Evolutionary conservation across 2,888 invertebrate genomes (phyloP).

Genomic region (Sussaba pulchella): DNA sequence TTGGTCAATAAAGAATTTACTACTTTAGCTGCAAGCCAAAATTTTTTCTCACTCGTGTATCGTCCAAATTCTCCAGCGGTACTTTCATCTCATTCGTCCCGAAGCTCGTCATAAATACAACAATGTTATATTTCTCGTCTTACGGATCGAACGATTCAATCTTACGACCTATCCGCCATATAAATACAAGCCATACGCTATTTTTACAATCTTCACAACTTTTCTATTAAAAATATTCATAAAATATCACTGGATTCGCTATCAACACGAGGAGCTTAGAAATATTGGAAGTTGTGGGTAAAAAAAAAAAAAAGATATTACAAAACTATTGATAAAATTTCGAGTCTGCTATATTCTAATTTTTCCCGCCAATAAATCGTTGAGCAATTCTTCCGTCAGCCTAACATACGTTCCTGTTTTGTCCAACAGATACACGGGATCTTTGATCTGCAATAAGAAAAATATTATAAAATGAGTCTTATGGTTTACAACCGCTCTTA

Average conservation of each 20-base stretch:
- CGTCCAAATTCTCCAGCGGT: no score
- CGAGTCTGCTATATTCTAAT: constrained; percentile 70
- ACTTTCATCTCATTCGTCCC: background rate
- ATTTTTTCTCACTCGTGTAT: no score
- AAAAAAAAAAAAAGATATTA: background rate
- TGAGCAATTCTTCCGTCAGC: constrained; percentile 87
- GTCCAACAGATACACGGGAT: constrained; percentile 90
- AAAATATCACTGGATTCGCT: constrained; percentile 4
- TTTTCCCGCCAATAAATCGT: constrained; percentile 84
- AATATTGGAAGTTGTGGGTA: background rate
- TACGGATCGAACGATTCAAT: background rate
- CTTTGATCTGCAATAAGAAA: constrained; percentile 85
- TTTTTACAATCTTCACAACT: constrained; percentile 1
- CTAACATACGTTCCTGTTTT: constrained; percentile 86
- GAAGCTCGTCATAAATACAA: background rate
- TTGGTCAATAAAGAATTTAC: no score
- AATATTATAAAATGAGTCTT: constrained; percentile 14
- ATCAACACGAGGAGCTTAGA: no score
- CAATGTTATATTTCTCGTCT: background rate
- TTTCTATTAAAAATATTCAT: background rate
- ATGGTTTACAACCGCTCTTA: background rate
- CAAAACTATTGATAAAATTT: background rate
- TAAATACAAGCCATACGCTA: constrained; percentile 2
- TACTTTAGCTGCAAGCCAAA: no score
- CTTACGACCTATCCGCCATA: background rate